Evolutionary conservation across 2,888 invertebrate genomes (phyloP).

Genomic region (Cephus rjabovi): DNA sequence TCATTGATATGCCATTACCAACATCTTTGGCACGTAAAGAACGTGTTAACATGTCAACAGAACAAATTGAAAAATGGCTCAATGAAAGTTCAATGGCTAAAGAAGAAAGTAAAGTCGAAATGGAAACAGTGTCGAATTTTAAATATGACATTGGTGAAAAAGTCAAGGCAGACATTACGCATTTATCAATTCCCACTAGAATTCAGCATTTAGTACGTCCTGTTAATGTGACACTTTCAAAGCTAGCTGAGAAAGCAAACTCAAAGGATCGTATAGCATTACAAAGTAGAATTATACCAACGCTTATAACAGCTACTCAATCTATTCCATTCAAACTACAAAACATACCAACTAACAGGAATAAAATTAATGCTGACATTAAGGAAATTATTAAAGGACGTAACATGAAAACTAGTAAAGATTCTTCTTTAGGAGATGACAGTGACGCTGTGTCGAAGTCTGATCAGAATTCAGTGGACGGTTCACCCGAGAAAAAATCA

Average conservation of each 20-base stretch:
- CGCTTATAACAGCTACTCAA: slow-evolving; percentile 18
- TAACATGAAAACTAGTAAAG: slow-evolving; percentile 59
- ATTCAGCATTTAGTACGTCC: slow-evolving; percentile 63
- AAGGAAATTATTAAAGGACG: slow-evolving; percentile 44
- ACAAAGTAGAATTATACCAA: slow-evolving; percentile 26
- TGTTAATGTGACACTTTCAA: slow-evolving; percentile 61
- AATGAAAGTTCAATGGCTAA: slow-evolving; percentile 71
- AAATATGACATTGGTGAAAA: slow-evolving; percentile 37
- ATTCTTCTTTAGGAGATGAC: slow-evolving; percentile 40
- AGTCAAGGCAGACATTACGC: slow-evolving; percentile 43
- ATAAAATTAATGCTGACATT: slow-evolving; percentile 43
- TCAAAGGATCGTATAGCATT: slow-evolving; percentile 22
- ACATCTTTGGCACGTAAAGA: slow-evolving; percentile 69
- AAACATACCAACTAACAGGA: slow-evolving; percentile 29
- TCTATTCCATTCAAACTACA: slow-evolving; percentile 16
- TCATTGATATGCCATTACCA: slow-evolving; percentile 51
- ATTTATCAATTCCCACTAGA: slow-evolving; percentile 61
- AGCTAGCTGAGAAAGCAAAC: slow-evolving; percentile 45
- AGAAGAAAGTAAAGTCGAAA: slow-evolving; percentile 58
- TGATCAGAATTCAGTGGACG: slow-evolving; percentile 47
- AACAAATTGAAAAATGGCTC: slow-evolving; percentile 77
- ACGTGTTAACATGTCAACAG: slow-evolving; percentile 77
- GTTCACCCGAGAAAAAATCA: slow-evolving; percentile 48
- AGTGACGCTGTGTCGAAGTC: slow-evolving; percentile 48
- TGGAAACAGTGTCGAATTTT: slow-evolving; percentile 51